Percentiles rank a stretch among this genome's conserved stretches.
Evolutionary conservation across 2,113 vertebrate genomes (phyloP).

Genomic region (Daboia siamensis): DNA sequence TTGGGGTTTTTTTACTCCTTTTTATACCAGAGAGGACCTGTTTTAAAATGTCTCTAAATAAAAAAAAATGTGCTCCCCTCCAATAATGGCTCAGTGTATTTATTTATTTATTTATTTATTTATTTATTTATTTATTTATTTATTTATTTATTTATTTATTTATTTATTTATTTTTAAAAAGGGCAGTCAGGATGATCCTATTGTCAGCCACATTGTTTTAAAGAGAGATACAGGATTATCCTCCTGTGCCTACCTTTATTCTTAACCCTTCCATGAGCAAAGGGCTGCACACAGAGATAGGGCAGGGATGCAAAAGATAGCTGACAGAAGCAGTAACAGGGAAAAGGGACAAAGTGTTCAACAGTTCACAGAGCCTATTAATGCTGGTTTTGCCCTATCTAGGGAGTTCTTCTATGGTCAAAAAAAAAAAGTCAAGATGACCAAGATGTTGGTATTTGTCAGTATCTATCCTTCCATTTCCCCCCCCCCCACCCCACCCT

Average conservation of each 20-base stretch:
- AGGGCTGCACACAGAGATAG: neutral
- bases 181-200: accelerated
- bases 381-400: neutral
- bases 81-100: neutral
- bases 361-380: neutral
- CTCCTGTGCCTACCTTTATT: neutral
- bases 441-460: neutral
- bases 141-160: neutral
- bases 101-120: neutral
- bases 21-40: neutral
- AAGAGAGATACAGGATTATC: neutral
- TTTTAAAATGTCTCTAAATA: neutral
- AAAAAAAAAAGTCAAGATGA: neutral
- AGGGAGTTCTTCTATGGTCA: neutral
- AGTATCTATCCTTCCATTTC: neutral
- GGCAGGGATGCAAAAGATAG: neutral
- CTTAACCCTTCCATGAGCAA: neutral
- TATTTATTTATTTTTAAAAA: neutral
- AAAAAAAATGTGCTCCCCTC: neutral
- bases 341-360: neutral
- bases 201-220: neutral
- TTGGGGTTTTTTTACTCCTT: neutral
- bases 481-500: neutral
- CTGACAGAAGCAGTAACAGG: neutral
- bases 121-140: neutral